Conservation (phyloP, 2,888 invertebrate genomes). For the Neria commutata region DNA sequence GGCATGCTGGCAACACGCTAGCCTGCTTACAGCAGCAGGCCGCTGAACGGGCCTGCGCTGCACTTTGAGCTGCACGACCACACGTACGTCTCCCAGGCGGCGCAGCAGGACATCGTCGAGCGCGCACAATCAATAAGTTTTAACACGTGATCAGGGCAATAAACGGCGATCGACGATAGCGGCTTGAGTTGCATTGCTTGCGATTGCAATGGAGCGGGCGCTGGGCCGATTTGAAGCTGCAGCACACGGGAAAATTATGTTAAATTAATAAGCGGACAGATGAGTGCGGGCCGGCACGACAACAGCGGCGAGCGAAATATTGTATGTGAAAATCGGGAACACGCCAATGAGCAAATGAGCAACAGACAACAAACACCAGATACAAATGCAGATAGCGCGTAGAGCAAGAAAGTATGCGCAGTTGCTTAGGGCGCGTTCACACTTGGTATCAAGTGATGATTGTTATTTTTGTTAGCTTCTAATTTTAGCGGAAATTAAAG, state of each 20-base stretch:
- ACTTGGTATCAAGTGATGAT: no score
- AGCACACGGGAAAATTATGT: slow-evolving; percentile 28
- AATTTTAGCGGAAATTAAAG: no score
- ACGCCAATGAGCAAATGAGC: background rate
- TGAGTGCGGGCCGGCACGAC: background rate
- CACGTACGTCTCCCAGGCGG: slow-evolving; percentile 61
- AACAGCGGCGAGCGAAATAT: background rate
- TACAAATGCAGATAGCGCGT: background rate
- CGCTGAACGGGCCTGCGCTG: no score
- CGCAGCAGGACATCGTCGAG: slow-evolving; percentile 57
- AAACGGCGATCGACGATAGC: slow-evolving; percentile 20
- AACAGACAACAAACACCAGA: background rate
- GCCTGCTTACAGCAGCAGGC: no score
- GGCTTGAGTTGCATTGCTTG: background rate
- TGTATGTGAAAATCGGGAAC: background rate
- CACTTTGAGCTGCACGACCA: slow-evolving; percentile 51
- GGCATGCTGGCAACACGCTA: no score
- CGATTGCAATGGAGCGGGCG: slow-evolving; percentile 40
- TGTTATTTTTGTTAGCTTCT: no score
- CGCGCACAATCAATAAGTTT: slow-evolving; percentile 62
- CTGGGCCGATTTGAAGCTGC: background rate
- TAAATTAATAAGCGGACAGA: slow-evolving; percentile 1
- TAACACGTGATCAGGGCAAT: slow-evolving; percentile 59
- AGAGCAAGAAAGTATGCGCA: no score
- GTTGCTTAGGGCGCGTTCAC: no score